Conservation (phyloP, 2,797 vertebrate species). For the Eurystomus glaucurus region DNA sequence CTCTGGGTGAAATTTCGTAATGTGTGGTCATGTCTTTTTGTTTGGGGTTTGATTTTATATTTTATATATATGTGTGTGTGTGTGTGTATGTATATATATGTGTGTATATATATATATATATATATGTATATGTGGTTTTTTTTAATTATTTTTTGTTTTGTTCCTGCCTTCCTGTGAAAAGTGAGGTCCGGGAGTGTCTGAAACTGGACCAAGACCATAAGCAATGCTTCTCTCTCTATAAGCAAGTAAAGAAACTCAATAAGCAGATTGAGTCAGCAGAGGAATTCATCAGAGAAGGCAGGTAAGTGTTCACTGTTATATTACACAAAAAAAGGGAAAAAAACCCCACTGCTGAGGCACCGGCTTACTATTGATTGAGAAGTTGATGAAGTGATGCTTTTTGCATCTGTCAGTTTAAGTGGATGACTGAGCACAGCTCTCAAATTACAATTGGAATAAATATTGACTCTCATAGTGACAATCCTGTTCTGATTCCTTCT, state of each 20-base stretch:
- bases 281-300: constrained; percentile 92
- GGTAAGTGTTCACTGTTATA: constrained; percentile 81
- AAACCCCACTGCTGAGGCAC: neutral
- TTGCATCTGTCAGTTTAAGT: constrained; percentile 47
- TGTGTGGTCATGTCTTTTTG: neutral
- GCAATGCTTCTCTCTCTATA: constrained; percentile 96
- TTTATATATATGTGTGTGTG: too few species aligned
- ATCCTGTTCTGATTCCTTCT: neutral
- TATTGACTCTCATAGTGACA: constrained; percentile 28
- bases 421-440: constrained; percentile 19
- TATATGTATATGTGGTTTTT: neutral
- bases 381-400: constrained; percentile 46
- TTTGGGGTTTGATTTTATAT: neutral
- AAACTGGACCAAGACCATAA: constrained; percentile 98
- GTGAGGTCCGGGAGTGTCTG: constrained; percentile 96
- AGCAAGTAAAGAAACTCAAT: constrained; percentile 97
- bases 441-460: constrained; percentile 54
- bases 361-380: neutral
- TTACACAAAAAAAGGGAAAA: neutral
- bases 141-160: neutral
- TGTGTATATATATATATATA: too few species aligned
- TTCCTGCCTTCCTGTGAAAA: constrained; percentile 55
- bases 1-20: neutral
- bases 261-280: constrained; percentile 94
- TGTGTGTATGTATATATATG: too few species aligned